Base-by-base conservation (phyloP, 2,797 vertebrate species). In the Enteromius radiatus region DNA sequence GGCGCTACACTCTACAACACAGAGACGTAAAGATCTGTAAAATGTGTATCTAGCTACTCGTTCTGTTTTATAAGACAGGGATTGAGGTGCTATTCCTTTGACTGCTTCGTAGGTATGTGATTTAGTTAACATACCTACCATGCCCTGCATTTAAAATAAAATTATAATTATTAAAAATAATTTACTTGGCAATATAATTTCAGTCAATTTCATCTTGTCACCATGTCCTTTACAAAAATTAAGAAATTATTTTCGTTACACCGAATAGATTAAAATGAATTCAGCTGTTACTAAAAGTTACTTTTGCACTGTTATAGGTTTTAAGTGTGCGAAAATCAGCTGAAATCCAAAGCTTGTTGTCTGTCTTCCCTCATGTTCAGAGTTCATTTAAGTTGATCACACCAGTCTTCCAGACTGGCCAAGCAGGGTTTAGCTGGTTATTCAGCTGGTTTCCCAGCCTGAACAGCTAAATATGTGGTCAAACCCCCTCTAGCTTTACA, bases 1-100 rank as follows among this genome's bases (percentile, higher is more conserved):
- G 86, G 91, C 7, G 76, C 93, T 23, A 95, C 79, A 81, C 93
- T 98, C 26, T 98, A 96, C 4, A 90, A 93, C 88, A 87, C 94
- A 97, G 90, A 98, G 97, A 91, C 96, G 96, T 0, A 96, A 96
- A 0, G 96, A 96, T 36, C 94, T 98, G 41, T 98, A 96, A 14
- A 15, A 97, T 98, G 96, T 97, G 98, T 6, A 59, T 54, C 97
- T 4, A 98, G 97, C 91, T 98, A 56, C 17, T 97, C 19, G 98
- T 96, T 87, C 95, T 98, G 80, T 89, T 98, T 88, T 94, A 96
- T 89, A 98, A 98, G 91, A 93, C 96, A 0, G 0, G 89, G 43
- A 93, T 96, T 0, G 96, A 98, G 82, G 85, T 97, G 41, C 73
- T 90, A 3, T 98, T 99, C 86, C 94, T 98, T 10, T 52, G 19